These are phyloP conservation scores for Laspeyria flexula DNA, from an alignment of 2,888 invertebrate species.

Conservation along the genomic window DNA sequence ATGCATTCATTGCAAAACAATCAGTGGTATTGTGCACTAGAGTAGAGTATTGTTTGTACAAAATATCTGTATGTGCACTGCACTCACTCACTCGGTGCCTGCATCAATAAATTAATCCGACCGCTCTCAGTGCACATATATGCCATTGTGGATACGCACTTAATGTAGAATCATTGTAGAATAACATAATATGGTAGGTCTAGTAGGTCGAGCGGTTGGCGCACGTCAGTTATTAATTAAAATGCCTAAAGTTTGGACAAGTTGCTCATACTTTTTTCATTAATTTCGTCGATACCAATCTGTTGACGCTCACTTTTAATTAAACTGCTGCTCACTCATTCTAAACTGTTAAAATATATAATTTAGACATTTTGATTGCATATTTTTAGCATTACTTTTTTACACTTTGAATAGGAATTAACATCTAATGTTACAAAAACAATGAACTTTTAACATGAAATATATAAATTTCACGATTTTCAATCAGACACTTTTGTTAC, in stretches of 20 bases:
- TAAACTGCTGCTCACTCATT: slow-evolving; percentile 3
- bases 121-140: background rate
- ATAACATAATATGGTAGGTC: too few species aligned
- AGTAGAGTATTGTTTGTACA: slow-evolving; percentile 14
- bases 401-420: too few species aligned
- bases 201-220: background rate
- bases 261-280: slow-evolving; percentile 28
- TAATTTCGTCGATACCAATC: slow-evolving; percentile 21
- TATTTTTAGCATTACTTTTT: too few species aligned
- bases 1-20: background rate
- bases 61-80: slow-evolving; percentile 32
- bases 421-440: too few species aligned
- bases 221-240: slow-evolving; percentile 16
- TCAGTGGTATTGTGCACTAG: background rate
- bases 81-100: slow-evolving; percentile 16
- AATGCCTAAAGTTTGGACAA: slow-evolving; percentile 16
- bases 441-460: too few species aligned
- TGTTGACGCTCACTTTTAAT: slow-evolving; percentile 18
- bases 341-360: background rate
- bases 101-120: slow-evolving; percentile 15
- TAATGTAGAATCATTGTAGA: background rate
- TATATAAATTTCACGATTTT: too few species aligned
- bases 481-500: too few species aligned
- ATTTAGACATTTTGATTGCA: too few species aligned
- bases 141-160: background rate